A percentile compares a stretch with the other conserved stretches of the same genome.
Conservation (phyloP, 2,113 vertebrate genomes). For the Hippoglossus stenolepis region DNA sequence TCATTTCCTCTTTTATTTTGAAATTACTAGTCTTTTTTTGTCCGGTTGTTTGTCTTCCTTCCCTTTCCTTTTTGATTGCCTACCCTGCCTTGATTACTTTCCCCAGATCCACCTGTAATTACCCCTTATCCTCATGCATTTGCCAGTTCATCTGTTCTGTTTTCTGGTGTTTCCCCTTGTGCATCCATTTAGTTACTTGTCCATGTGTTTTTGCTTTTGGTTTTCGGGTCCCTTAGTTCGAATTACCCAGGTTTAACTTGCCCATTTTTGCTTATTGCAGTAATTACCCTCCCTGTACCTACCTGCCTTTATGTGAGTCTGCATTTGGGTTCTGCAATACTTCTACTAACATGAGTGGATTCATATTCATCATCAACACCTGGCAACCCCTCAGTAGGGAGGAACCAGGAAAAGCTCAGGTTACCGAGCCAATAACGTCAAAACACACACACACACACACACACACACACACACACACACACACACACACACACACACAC, state of each 20-base stretch:
- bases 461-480: slow-evolving; percentile 9
- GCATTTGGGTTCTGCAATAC: neutral
- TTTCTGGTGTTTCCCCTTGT: no score
- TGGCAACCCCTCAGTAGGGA: slow-evolving; percentile 69
- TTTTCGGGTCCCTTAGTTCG: neutral
- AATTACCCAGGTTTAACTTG: neutral
- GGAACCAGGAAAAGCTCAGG: slow-evolving; percentile 71
- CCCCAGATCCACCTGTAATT: no score
- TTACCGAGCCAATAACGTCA: slow-evolving; percentile 61
- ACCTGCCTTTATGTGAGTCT: neutral
- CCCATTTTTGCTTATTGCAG: neutral
- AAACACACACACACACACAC: slow-evolving; percentile 31
- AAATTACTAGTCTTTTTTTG: no score
- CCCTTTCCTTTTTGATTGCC: no score
- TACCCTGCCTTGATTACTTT: no score
- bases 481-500: slow-evolving; percentile 9
- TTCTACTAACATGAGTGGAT: slow-evolving; percentile 30
- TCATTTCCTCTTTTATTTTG: no score
- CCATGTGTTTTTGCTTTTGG: no score
- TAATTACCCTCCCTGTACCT: neutral
- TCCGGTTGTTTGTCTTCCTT: no score
- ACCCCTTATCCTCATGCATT: no score
- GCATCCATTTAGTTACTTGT: no score
- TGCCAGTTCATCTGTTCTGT: no score
- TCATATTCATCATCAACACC: slow-evolving; percentile 70